Evolutionary conservation across 2,888 invertebrate species (phyloP), one percentile per base, ranked within the genome.

Genomic region (Oscheius sp.): DNA sequence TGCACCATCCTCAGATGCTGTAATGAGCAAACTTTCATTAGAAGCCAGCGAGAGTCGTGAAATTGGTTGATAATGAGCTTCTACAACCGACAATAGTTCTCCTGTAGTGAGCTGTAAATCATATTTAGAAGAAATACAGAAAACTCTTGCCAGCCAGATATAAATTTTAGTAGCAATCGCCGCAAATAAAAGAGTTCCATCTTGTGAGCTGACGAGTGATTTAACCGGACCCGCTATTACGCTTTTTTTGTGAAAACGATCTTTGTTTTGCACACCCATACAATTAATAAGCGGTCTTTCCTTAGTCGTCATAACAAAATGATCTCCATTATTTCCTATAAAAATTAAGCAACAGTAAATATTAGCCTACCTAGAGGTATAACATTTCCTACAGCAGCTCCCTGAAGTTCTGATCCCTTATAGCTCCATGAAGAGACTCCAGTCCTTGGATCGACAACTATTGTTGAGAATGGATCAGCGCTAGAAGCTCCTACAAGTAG

Each of bases 371-470:
- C 83, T 1, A 82, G 63, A n/a, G 80, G 76, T 33, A 71, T 74
- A 1, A 76, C 77, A 10, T 63, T 50, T 10, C 77, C 74, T n/a
- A 76, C 66, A 3, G 70, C 70, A 5, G 74, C 80, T 8, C 79
- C 78, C 68, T 83, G 81, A 17, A 83, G 64, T 52, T 84, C 83
- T 15, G 75, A 72, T 46, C 83, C 83, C 64, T 82, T 84, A 65
- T 79, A 80, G 42, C 76, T 80, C 82, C 83, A 83, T 8, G 74
- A 45, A 6, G 76, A 69, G 17, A 79, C 74, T 8, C 83, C 82
- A 3, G 82, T 82, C 42, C 74, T 63, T 15, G 84, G 82, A 73
- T 83, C 79, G 39, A 83, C 61, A 15, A 82, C 65, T 5, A 78
- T 69, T 6, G 79, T 79, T 6, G 84, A 79, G 67, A 75, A 79